Evolutionary conservation across 37 sponge, comb jelly and placozoan genomes (phyloP), one percentile per base, ranked within the genome.

Genomic region (Haliclona indistincta): DNA sequence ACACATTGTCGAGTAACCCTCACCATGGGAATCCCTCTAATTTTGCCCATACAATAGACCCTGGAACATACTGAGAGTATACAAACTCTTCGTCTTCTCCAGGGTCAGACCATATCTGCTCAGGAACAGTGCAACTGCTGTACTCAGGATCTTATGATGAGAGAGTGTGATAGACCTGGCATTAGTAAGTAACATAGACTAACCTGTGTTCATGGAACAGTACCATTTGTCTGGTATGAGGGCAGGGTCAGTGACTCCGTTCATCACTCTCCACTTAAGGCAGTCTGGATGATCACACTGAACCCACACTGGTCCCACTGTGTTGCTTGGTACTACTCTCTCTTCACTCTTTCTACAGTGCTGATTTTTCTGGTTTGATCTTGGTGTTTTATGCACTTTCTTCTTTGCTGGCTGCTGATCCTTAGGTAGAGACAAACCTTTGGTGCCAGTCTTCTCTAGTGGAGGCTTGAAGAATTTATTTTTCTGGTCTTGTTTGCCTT

Each of bases 1-100:
- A 58, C 25, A 58, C 11, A 25, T n/a, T 25, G 6, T 25, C n/a
- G 13, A n/a, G 11, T n/a, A 20, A 58, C 11, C 22, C 38, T 33
- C 40, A 89, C 91, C 91, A 85, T 44, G 91, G 91, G 66, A 81
- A 90, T 15, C 91, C 76, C 2, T 72, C 71, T 73, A 81, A 43
- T 44, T 90, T 90, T 55, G 91, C 85, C 86, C 86, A 84, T 49
- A 90, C 82, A 19, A 90, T 29, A 15, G 91, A 85, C 0, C 91
- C 91, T 52, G 70, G 80, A n/a, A 53, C 43, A 44, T 53, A 90
- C 19, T 68, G 53, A 33, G 91, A 73, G 35, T 90, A 85, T 17
- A 90, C 71, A 80, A 69, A 90, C 73, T 84, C 85, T 53, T 81
- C 76, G 43, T 77, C 76, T 30, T 71, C 81, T 1, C 54, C 56